These are phyloP conservation scores for Argopecten irradians DNA, from an alignment of 1,140 invertebrate genomes.

Conservation along the genomic window DNA sequence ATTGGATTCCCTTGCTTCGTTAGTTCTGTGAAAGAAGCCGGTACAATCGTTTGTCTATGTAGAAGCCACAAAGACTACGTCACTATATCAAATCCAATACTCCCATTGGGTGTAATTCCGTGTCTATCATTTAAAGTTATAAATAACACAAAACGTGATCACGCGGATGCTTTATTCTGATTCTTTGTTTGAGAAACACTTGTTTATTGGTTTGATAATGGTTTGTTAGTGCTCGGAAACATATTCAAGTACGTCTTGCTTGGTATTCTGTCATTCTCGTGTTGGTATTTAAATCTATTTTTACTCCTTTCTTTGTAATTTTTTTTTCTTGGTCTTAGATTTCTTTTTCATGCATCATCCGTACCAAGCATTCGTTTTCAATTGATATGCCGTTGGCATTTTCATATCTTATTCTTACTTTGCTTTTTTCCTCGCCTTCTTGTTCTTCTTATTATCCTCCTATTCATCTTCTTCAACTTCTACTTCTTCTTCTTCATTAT, in stretches of 20 bases:
- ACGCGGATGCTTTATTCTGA: neutral
- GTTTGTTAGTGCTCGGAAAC: neutral
- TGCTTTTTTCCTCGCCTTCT: too few relatives aligned
- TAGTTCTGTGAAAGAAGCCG: too few relatives aligned
- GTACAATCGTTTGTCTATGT: too few relatives aligned
- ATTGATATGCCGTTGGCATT: too few relatives aligned
- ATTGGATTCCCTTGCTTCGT: too few relatives aligned
- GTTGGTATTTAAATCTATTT: neutral
- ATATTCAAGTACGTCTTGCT: neutral
- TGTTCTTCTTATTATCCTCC: too few relatives aligned
- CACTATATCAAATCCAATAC: neutral
- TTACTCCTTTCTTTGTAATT: too few relatives aligned
- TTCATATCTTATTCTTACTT: neutral
- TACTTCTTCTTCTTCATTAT: too few relatives aligned
- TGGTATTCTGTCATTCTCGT: neutral
- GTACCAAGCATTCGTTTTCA: too few relatives aligned
- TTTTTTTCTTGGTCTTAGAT: conserved; percentile 80
- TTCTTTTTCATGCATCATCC: too few relatives aligned
- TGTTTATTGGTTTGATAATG: neutral
- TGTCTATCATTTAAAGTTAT: neutral
- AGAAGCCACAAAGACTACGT: neutral
- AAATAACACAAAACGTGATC: neutral
- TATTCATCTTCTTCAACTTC: too few relatives aligned
- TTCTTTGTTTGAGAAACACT: neutral
- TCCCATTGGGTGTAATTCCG: neutral